Evolutionary conservation across 2,888 invertebrate genomes (phyloP).

Genomic region (Anarsia innoxiella): DNA sequence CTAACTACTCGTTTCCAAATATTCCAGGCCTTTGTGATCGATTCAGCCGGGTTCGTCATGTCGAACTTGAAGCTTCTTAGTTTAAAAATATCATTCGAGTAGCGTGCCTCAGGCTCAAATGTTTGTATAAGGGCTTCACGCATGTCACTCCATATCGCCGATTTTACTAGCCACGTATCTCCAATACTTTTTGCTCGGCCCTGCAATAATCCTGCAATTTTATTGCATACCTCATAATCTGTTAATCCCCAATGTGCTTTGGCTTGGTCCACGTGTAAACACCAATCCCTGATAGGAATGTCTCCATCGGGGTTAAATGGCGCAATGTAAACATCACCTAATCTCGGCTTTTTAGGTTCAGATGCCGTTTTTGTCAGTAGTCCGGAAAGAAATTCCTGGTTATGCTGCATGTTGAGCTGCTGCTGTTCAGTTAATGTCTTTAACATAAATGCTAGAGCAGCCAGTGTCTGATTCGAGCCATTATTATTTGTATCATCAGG

Average conservation of each 20-base stretch:
- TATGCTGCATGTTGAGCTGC: background rate
- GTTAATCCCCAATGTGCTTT: background rate
- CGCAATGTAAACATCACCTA: background rate
- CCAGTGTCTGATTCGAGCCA: background rate
- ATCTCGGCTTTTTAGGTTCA: background rate
- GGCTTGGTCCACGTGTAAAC: background rate
- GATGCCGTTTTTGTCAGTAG: background rate
- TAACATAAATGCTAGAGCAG: background rate
- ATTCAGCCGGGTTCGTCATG: slow-evolving; percentile 9
- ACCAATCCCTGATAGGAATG: background rate
- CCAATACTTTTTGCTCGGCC: background rate
- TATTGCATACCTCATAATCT: slow-evolving; percentile 1
- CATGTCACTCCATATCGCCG: background rate
- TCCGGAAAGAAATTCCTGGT: background rate
- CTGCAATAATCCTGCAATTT: background rate
- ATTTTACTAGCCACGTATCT: background rate
- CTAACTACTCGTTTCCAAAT: slow-evolving; percentile 12
- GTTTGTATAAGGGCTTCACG: background rate
- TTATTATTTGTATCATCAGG: background rate
- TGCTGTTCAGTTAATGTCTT: background rate
- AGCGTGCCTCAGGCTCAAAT: too few relatives aligned
- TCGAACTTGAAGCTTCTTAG: slow-evolving; percentile 16
- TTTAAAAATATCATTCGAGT: too few relatives aligned
- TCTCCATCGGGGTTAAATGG: slow-evolving; percentile 1
- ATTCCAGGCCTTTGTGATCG: slow-evolving; percentile 12